Base-by-base conservation (phyloP, 1,140 invertebrate genomes). In the Oryzaephilus surinamensis region DNA sequence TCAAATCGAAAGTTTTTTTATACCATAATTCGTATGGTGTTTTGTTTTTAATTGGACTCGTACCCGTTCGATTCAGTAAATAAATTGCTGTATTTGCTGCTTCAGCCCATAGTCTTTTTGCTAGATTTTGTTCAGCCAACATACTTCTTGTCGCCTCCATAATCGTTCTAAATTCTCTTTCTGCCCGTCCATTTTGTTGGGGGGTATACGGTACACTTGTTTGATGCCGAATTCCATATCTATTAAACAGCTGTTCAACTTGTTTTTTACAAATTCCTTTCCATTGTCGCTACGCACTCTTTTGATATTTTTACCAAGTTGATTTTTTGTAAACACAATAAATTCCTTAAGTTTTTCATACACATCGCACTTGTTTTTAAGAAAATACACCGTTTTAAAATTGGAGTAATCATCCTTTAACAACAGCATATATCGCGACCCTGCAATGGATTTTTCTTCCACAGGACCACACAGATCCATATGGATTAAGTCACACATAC, bases 151-250 rank as follows among this genome's bases (percentile, higher is more conserved):
- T 65, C 18, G 54, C 52, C 54, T 71, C 66, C 10, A 66, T 55
- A 19, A 66, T 10, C 6, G 55, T 66, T 41, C 64, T 35, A 18
- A 56, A 67, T 40, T 62, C 57, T 28, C 55, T 38, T 41, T 70
- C 69, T n/a, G 57, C 54, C 15, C 47, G 46, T 5, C 66, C 65
- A 49, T 73, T 74, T 41, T 69, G 59, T 48, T 73, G 42, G 0
- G 67, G 63, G 3, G 59, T 64, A 41, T 69, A 69, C 1, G 57
- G 29, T 12, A 58, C 52, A 11, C 52, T 55, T 5, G 34, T 55
- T 47, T 64, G 52, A 41, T 67, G 60, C 15, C 18, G 33, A 13
- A 67, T 62, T 6, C 59, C 60, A 24, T 34, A 19, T 27, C 21
- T 35, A 15, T 35, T 10, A 2, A 55, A 46, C 5, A 58, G 28